Conservation (phyloP, 1,140 invertebrate genomes). For the Tenebrio molitor region DNA sequence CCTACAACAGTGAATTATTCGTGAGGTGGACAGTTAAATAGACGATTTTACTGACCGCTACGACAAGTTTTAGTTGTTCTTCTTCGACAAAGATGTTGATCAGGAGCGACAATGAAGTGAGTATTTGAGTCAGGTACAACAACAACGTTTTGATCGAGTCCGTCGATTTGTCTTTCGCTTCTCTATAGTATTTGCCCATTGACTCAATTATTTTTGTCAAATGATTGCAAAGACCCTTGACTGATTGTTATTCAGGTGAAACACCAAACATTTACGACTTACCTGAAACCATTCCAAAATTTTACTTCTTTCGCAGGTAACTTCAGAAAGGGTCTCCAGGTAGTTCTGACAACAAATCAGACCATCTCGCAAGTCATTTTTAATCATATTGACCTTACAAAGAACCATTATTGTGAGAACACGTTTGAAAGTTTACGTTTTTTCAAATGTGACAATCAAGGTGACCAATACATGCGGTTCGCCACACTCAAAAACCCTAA, state of each 20-base stretch:
- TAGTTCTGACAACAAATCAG: background rate
- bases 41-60: background rate
- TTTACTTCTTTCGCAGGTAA: background rate
- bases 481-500: too few relatives aligned
- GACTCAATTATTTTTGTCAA: constrained; percentile 3
- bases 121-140: constrained; percentile 19
- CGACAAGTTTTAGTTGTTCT: background rate
- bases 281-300: constrained; percentile 26
- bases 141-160: background rate
- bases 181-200: background rate
- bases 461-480: background rate
- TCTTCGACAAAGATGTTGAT: constrained; percentile 9
- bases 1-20: constrained; percentile 45
- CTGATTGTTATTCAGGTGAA: too few relatives aligned
- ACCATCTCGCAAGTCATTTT: background rate
- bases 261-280: background rate
- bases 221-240: background rate
- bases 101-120: constrained; percentile 6
- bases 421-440: background rate
- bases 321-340: background rate
- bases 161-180: background rate
- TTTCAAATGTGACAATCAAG: constrained; percentile 2
- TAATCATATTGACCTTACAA: background rate
- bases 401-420: too few relatives aligned
- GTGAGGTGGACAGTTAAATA: background rate